These are phyloP conservation scores for Caenorhabditis afra DNA, from an alignment of 2,888 invertebrate genomes.

Conservation along the genomic window DNA sequence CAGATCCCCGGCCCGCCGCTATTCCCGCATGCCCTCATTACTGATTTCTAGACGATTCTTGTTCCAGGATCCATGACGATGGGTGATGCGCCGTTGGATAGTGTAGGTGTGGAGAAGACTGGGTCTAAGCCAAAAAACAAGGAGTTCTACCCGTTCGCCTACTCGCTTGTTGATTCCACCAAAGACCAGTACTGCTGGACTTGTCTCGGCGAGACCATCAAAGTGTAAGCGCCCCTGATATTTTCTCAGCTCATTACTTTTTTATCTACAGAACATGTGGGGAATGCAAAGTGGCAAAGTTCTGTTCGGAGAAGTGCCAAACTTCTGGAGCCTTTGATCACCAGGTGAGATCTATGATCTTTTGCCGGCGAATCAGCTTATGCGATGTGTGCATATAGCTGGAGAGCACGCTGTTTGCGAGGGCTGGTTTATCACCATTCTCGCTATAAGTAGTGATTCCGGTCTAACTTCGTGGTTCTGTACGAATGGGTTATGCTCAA, in stretches of 20 bases:
- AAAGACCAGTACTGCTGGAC: slow-evolving; percentile 76
- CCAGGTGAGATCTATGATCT: slow-evolving; percentile 60
- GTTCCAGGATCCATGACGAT: slow-evolving; percentile 32
- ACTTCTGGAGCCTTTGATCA: slow-evolving; percentile 78
- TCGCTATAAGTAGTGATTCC: neutral
- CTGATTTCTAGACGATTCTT: slow-evolving; percentile 9
- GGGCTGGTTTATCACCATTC: neutral
- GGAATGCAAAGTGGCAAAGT: slow-evolving; percentile 74
- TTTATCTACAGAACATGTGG: slow-evolving; percentile 69
- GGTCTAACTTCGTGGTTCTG: neutral
- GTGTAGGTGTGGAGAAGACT: slow-evolving; percentile 59
- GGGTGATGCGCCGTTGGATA: slow-evolving; percentile 55
- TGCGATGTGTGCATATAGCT: slow-evolving; percentile 1
- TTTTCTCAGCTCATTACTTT: neutral
- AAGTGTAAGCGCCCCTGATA: slow-evolving; percentile 51
- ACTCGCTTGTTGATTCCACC: slow-evolving; percentile 68
- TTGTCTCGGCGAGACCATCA: slow-evolving; percentile 70
- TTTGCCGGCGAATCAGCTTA: slow-evolving; percentile 3
- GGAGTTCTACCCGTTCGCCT: slow-evolving; percentile 80
- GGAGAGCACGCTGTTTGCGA: neutral
- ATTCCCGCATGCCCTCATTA: slow-evolving; percentile 28
- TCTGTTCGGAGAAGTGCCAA: slow-evolving; percentile 76
- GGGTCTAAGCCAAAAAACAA: slow-evolving; percentile 58
- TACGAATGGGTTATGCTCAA: neutral
- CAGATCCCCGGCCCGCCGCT: slow-evolving; percentile 20